These are phyloP conservation scores for Chlorocebus sabaeus DNA, from an alignment of 2,113 vertebrate genomes.

Conservation along the genomic window DNA sequence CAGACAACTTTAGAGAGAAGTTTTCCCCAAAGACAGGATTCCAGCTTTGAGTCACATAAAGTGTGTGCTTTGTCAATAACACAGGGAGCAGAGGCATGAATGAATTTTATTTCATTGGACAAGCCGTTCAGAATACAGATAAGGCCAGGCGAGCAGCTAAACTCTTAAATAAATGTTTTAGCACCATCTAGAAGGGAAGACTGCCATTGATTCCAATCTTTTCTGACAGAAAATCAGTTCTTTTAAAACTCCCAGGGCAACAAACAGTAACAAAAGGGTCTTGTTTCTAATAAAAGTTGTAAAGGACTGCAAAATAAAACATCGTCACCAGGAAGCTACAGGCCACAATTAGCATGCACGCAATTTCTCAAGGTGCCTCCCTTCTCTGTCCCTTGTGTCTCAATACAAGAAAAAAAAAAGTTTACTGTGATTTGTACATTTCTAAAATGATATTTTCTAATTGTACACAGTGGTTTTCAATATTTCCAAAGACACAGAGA, in stretches of 20 bases:
- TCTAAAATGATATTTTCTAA: constrained; percentile 9
- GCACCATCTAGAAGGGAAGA: constrained; percentile 85
- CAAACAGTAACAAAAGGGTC: constrained; percentile 79
- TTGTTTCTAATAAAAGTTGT: constrained; percentile 81
- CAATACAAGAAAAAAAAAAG: not conserved
- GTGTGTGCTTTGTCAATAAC: constrained; percentile 90
- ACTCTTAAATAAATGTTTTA: constrained; percentile 91
- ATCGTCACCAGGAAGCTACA: constrained; percentile 69
- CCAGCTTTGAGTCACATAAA: constrained; percentile 87
- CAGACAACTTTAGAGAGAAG: constrained; percentile 84
- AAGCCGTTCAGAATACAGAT: constrained; percentile 89
- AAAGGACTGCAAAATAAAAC: constrained; percentile 78
- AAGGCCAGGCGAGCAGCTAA: constrained; percentile 89
- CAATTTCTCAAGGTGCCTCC: constrained; percentile 32
- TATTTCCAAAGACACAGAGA: not conserved
- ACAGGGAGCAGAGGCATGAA: constrained; percentile 84
- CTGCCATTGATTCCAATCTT: constrained; percentile 90
- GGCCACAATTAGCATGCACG: constrained; percentile 72
- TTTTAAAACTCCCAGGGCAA: constrained; percentile 88
- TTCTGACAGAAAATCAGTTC: constrained; percentile 95
- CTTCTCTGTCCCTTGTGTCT: not conserved
- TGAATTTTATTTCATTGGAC: constrained; percentile 92
- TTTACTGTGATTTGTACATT: not conserved
- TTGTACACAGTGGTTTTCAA: not conserved
- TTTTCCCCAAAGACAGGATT: constrained; percentile 86